A percentile compares a stretch with the other conserved stretches of the same genome.
These are phyloP conservation scores for Pollachius pollachius DNA, from an alignment of 2,113 vertebrate species.

Conservation along the genomic window DNA sequence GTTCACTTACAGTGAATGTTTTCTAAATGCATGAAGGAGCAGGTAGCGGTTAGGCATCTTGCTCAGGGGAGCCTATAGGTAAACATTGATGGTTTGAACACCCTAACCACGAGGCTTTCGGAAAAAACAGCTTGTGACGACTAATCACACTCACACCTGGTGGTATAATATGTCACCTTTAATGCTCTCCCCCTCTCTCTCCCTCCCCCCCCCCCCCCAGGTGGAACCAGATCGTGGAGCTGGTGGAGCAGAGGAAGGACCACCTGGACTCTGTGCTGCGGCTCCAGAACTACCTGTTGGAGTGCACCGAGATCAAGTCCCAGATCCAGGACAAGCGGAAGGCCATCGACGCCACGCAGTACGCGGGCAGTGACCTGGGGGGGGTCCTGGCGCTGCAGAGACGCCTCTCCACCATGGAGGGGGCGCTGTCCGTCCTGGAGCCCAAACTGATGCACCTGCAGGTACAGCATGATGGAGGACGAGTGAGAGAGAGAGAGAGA, in stretches of 20 bases:
- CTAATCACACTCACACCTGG: too few species aligned
- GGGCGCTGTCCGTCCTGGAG: conserved; percentile 84
- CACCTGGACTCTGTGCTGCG: conserved; percentile 81
- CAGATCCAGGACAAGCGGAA: conserved; percentile 88
- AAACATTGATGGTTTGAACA: not conserved
- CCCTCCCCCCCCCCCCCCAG: conserved; percentile 55
- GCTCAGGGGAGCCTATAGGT: too few species aligned
- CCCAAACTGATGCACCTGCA: conserved; percentile 85
- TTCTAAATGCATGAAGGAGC: too few species aligned
- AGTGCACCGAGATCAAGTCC: conserved; percentile 85
- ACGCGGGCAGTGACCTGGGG: conserved; percentile 80
- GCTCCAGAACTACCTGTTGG: conserved; percentile 93
- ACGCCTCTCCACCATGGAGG: conserved; percentile 88
- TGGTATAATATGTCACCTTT: too few species aligned
- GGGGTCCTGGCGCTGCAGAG: conserved; percentile 83
- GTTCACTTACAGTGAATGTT: too few species aligned
- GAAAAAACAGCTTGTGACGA: too few species aligned
- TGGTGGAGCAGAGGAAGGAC: conserved; percentile 88
- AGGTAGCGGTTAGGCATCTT: too few species aligned
- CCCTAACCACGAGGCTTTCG: not conserved
- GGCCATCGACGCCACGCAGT: conserved; percentile 83
- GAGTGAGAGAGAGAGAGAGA: not conserved
- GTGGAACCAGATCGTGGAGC: conserved; percentile 94
- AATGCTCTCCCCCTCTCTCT: not conserved
- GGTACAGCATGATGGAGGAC: conserved; percentile 56